Evolutionary conservation across 2,797 vertebrate genomes (phyloP).

Genomic region (Tokudaia tokunoshimensis): DNA sequence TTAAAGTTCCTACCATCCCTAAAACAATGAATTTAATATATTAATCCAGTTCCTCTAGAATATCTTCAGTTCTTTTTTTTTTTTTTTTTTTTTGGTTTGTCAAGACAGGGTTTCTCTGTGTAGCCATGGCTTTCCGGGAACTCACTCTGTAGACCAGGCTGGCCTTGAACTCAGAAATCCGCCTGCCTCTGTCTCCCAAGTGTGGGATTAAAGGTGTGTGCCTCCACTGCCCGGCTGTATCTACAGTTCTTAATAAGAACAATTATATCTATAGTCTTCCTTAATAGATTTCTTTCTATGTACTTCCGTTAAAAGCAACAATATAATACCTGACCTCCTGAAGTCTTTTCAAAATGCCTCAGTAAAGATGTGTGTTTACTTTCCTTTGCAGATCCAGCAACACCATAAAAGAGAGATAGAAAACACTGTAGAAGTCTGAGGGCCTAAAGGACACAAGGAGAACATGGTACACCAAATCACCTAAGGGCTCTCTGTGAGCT

Average conservation of each 20-base stretch:
- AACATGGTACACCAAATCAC: background rate
- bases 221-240: too few species aligned
- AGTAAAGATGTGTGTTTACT: background rate
- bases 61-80: background rate
- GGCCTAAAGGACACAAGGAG: background rate
- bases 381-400: background rate
- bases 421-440: too few species aligned
- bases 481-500: background rate
- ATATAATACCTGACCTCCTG: background rate
- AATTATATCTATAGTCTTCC: background rate
- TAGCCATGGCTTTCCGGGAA: too few species aligned
- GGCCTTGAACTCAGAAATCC: too few species aligned
- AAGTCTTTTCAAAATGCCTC: background rate
- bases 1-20: background rate
- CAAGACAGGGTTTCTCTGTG: too few species aligned
- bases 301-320: background rate
- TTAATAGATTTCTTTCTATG: background rate
- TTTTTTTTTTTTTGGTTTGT: too few species aligned
- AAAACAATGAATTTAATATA: background rate
- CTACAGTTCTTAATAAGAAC: background rate
- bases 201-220: too few species aligned
- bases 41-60: background rate
- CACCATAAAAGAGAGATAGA: background rate
- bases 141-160: too few species aligned
- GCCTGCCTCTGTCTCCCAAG: too few species aligned